phyloP scores from a whole-genome alignment of 2,113 vertebrate species.

The Athene cunicularia region DNA sequence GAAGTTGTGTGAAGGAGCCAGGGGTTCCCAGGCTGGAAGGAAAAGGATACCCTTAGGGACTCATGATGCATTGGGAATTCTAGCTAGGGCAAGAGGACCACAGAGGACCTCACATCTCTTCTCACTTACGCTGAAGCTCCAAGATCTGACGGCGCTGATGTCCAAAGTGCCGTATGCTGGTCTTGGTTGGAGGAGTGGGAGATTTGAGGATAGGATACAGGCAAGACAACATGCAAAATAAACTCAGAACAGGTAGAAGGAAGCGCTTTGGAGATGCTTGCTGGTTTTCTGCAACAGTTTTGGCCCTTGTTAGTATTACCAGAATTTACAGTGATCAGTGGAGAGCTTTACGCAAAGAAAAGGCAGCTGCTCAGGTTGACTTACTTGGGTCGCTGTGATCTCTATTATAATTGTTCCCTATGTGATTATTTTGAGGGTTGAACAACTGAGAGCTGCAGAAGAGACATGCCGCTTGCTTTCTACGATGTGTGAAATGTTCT shows the following conservation, averaged over 20 bases:
- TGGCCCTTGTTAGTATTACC: not conserved
- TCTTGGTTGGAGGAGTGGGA: not conserved
- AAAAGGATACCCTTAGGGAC: not conserved
- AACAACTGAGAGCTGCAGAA: constrained; percentile 21
- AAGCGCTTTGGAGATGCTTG: not conserved
- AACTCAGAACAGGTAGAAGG: not conserved
- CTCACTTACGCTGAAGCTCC: rapidly evolving
- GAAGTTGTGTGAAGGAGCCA: not conserved
- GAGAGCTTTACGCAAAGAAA: constrained; percentile 14
- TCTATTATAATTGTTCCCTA: constrained; percentile 30
- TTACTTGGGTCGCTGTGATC: constrained; percentile 34
- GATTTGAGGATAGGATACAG: not conserved
- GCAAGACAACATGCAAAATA: not conserved
- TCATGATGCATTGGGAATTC: not conserved
- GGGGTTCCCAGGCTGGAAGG: not conserved
- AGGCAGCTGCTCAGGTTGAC: constrained; percentile 39
- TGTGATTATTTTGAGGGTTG: constrained; percentile 59
- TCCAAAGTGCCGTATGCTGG: not conserved
- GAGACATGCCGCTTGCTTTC: constrained; percentile 7
- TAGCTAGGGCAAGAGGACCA: not conserved
- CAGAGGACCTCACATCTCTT: not conserved
- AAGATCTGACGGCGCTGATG: not conserved
- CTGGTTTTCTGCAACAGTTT: not conserved
- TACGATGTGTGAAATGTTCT: not conserved
- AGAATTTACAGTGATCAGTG: not conserved